Conservation (phyloP, 37 sponge, comb jelly and placozoan species). For the Cladorhizidae sp. region DNA sequence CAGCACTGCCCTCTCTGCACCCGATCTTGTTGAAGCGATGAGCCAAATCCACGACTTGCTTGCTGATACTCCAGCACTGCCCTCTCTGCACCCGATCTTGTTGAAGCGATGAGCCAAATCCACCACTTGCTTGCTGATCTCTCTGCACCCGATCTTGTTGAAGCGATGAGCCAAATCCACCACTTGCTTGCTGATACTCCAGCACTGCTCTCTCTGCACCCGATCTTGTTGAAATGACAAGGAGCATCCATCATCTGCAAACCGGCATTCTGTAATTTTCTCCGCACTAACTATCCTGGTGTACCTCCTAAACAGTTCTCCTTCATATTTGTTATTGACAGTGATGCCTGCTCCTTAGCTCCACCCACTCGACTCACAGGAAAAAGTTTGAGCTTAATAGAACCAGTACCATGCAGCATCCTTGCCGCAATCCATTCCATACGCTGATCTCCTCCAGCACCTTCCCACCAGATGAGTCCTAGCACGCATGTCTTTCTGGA, state of each 20-base stretch:
- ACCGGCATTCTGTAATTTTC: background rate
- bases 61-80: too few species aligned
- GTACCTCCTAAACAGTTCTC: background rate
- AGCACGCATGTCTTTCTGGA: constrained; percentile 18
- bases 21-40: too few species aligned
- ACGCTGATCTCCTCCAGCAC: background rate
- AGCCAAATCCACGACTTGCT: too few species aligned
- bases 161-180: too few species aligned
- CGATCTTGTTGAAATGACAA: constrained; percentile 6
- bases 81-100: too few species aligned
- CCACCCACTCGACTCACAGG: background rate
- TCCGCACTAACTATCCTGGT: background rate
- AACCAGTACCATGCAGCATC: background rate
- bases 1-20: too few species aligned
- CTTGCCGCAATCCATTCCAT: background rate
- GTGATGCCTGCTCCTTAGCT: background rate
- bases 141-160: too few species aligned
- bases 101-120: too few species aligned
- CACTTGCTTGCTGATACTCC: background rate
- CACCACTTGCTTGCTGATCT: too few species aligned
- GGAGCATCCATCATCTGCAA: constrained; percentile 17
- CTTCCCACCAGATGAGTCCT: background rate
- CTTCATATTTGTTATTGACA: background rate
- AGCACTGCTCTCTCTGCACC: constrained; percentile 17
- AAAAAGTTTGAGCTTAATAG: background rate